Evolutionary conservation across 2,113 vertebrate genomes (phyloP).

Genomic region (Siniperca knerii): DNA sequence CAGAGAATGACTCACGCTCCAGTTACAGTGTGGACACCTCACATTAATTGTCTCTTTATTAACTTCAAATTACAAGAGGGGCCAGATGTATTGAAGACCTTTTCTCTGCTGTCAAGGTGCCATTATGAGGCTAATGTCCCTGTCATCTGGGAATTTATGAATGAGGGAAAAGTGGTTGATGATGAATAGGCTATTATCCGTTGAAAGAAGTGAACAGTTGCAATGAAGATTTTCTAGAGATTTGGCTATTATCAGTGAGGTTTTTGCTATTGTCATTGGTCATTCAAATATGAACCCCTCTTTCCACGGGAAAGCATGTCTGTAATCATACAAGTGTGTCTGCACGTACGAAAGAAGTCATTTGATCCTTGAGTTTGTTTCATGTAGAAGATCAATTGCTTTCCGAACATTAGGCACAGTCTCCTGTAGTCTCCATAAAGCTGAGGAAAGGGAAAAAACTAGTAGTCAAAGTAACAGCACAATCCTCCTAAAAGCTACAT

Average conservation of each 20-base stretch:
- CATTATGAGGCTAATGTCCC: constrained; percentile 19
- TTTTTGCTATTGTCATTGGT: not conserved
- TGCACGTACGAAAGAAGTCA: constrained; percentile 51
- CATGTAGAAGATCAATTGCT: constrained; percentile 68
- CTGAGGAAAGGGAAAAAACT: constrained; percentile 55
- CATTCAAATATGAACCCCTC: constrained; percentile 18
- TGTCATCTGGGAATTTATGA: constrained; percentile 40
- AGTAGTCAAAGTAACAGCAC: constrained; percentile 61
- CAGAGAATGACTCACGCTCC: constrained; percentile 53
- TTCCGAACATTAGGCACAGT: constrained; percentile 52
- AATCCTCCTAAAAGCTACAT: constrained; percentile 71
- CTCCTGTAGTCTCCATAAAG: constrained; percentile 72
- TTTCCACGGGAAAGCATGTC: constrained; percentile 14
- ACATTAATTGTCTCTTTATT: constrained; percentile 59
- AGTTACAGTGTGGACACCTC: constrained; percentile 42
- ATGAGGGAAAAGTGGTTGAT: constrained; percentile 24
- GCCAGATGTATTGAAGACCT: constrained; percentile 17
- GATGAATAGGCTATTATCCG: constrained; percentile 46
- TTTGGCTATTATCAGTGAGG: constrained; percentile 29
- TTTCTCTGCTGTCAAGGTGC: constrained; percentile 38
- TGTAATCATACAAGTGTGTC: constrained; percentile 3
- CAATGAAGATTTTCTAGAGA: constrained; percentile 13
- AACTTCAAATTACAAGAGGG: constrained; percentile 48
- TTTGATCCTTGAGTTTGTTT: constrained; percentile 65
- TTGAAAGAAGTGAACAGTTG: constrained; percentile 36